Base-by-base conservation (phyloP, 2,113 vertebrate genomes). In the Nothoprocta perdicaria region DNA sequence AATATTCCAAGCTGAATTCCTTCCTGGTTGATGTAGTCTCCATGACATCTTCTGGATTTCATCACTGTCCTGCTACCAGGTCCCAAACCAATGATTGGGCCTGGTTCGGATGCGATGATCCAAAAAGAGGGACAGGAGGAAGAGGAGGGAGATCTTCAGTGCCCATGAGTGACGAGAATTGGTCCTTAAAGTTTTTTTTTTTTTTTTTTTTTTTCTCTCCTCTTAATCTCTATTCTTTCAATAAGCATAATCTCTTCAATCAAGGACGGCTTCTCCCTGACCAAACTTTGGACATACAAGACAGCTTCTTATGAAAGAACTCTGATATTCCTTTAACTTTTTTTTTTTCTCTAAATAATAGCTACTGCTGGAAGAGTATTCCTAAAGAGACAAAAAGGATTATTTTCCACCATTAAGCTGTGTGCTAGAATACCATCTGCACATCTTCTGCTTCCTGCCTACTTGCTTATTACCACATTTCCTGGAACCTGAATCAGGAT, bases 391-490 rank as follows among this genome's bases (percentile, higher is more conserved):
- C 40, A 18, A 57, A 81, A 67, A 12, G 13, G 24, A 58, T 45
- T 52, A 61, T n/a, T 17, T 40, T 68, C 48, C 35, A 58, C 27
- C 77, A 80, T 35, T 27, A 6, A 91, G n/a, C 24, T 61, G 33
- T 16, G 26, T 17, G 35, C 35, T 26, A 18, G 40, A 79, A 76
- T 29, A 43, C 62, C 60, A 82, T n/a, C 40, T 84, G 45, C 23
- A 90, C 61, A 55, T 52, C 48, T 69, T 80, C 43, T 84, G 26
- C 78, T 91, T 92, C 26, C 45, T 14, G 79, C 74, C 76, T 31
- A 78, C 50, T 67, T 9, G 6, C 12, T 88, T 57, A 75, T 77
- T 84, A 78, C 14, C 22, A 75, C 33, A 46, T 55, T 71, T 77
- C 48, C 33, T 75, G 43, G 46, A 83, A 79, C 12, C 7, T 16